phyloP scores from a whole-genome alignment of 2,888 invertebrate genomes.

The Bursaphelenchus okinawaensis region DNA sequence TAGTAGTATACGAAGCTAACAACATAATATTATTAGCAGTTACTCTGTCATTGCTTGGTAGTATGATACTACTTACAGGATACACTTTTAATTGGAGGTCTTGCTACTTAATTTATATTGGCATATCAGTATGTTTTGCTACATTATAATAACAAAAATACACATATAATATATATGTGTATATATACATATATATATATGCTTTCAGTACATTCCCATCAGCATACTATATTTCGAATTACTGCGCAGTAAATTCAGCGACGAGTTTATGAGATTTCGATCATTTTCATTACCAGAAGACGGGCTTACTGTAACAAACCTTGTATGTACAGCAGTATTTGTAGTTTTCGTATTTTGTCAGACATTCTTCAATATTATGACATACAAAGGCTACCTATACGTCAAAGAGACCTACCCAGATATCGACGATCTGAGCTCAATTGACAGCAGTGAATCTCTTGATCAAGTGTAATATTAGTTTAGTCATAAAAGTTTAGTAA shows the following conservation, averaged over 20 bases:
- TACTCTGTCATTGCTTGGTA: neutral
- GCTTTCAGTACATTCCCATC: neutral
- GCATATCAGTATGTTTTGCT: neutral
- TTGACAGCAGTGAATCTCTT: neutral
- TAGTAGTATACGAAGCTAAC: neutral
- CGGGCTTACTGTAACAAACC: neutral
- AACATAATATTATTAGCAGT: neutral
- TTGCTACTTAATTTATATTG: neutral
- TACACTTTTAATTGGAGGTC: neutral
- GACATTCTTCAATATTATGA: neutral
- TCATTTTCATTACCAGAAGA: neutral
- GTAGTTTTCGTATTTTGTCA: neutral
- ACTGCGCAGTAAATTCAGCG: neutral
- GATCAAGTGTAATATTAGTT: neutral
- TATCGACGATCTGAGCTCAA: neutral
- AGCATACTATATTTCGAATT: neutral
- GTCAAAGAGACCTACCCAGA: neutral
- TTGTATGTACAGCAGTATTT: neutral
- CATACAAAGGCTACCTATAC: neutral
- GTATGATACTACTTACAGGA: neutral
- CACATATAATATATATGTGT: no score
- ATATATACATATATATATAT: neutral
- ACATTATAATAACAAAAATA: no score
- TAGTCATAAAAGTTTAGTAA: no score
- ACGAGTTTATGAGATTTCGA: neutral